Base-by-base conservation (phyloP, 2,113 vertebrate genomes). In the Uria lomvia region DNA sequence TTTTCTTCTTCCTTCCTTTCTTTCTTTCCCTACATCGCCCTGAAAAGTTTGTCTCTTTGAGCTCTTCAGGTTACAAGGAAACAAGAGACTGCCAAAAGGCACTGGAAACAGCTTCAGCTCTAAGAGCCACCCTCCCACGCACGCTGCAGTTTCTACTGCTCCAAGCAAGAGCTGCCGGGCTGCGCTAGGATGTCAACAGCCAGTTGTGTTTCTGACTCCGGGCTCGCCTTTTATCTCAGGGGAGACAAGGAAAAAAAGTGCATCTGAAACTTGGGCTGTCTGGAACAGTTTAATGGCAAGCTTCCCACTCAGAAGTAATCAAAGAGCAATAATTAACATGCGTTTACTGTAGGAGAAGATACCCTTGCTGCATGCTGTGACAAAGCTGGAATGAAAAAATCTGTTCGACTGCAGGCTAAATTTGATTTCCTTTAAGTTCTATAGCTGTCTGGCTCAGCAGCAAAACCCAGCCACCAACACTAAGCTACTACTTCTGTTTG, bases 311-410 rank as follows among this genome's bases (percentile, higher is more conserved):
- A 75, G 43, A 96, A 98, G 92, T 71, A 97, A 97, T 97, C 96
- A 96, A 94, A 97, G 96, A 88, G 95, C 96, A 97, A 97, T 97
- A 98, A 98, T 97, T 97, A 98, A 96, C 94, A 92, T 6, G 81
- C 73, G 6, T 92, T 98, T 94, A 83, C 95, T 97, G 96, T 94
- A 92, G 74, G 86, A 95, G 53, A 94, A 97, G 92, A 96, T 95
- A 90, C 84, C 92, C 95, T 43, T 6, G 65, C 73, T 97, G 93
- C 97, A 94, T 97, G 97, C 98, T 97, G 92, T 90, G 95, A 97
- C 98, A 98, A 58, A 96, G 97, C 92, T 59, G 85, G 88, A 95
- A 94, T 72, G 93, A 98, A 95, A 74, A 96, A 97, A 97, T 97
- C 96, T 88, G 90, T 91, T 95, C 91, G 65, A 97, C 96, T 96